Evolutionary conservation across 2,888 invertebrate genomes (phyloP), one percentile per base, ranked within the genome.

Genomic region (Sceliomorpha sp.): DNA sequence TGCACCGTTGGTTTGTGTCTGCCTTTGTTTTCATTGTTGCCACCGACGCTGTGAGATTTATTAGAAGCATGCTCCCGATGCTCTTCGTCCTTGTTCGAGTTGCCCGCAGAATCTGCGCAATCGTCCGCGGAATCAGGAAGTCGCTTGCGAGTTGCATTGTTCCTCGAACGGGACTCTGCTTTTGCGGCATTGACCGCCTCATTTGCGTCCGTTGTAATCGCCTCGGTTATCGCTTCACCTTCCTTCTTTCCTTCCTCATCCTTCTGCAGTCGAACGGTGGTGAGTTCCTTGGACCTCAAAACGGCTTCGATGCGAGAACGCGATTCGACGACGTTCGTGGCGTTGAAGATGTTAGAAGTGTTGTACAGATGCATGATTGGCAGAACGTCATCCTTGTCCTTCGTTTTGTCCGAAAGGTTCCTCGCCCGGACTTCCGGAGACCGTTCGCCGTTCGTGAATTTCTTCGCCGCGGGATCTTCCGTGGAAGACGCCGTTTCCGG

Each of bases 361-460:
- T 88, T 87, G 78, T 87, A 87, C 51, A 86, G 75, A 44, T 86
- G 82, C 87, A 88, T 88, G 66, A 87, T 87, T 12, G 87, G 87
- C 42, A 87, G 56, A 24, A 87, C 74, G 42, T 85, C 85, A 72
- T 87, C 86, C 66, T 86, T 84, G 70, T 84, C 82, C 72, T 81
- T 80, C 17, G 73, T 73, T 26, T 84, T 79, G 73, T 85, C 85
- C 6, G 81, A 83, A 13, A 85, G 69, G 60, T 85, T 85, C 8
- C 85, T 74, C 1, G 75, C 80, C 37, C 81, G 75, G 15, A 83
- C 86, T 75, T 86, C 87, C 50, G 83, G 83, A 14, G 85, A 85
- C n/a, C 85, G 76, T 15, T 79, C 81, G 2, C 71, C 63, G 8
- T 70, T 75, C 10, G 60, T 36, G 1, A 70, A 20, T 7, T 63